Percentiles rank a stretch among this genome's conserved stretches.
Conservation (phyloP, 2,113 vertebrate genomes). For the Prietella phreatophila region DNA sequence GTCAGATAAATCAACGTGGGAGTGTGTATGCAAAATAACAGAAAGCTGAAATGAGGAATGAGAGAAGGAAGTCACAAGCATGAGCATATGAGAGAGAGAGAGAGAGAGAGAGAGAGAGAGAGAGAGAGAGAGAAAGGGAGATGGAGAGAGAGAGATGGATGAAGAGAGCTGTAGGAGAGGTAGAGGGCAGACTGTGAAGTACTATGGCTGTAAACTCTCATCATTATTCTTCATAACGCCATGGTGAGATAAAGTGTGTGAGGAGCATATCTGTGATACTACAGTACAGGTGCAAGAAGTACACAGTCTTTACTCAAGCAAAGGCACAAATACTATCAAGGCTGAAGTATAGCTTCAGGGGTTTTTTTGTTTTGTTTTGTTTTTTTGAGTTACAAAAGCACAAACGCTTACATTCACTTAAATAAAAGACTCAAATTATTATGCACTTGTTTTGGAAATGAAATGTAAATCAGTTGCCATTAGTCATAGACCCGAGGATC, state of each 20-base stretch:
- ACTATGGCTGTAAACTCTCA: not conserved
- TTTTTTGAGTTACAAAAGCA: not conserved
- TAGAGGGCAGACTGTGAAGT: constrained; percentile 2
- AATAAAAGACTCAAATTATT: not conserved
- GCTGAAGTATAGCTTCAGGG: not conserved
- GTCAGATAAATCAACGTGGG: constrained; percentile 31
- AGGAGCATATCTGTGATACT: not conserved
- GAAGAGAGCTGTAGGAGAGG: constrained; percentile 9
- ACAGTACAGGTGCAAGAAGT: not conserved
- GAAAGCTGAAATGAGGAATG: constrained; percentile 34
- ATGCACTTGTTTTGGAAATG: not conserved
- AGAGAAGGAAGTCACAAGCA: not conserved
- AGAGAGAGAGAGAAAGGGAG: constrained; percentile 12
- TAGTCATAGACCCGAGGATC: not conserved
- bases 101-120: constrained; percentile 26
- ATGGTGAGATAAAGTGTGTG: not conserved
- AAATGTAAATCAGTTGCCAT: not conserved
- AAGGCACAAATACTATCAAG: not conserved
- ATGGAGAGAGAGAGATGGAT: not conserved
- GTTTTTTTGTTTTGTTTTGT: no score
- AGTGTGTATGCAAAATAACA: constrained; percentile 47
- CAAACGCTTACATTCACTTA: not conserved
- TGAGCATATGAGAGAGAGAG: not conserved
- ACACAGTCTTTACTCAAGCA: not conserved
- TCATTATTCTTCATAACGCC: constrained; percentile 10